Evolutionary conservation across 2,797 vertebrate genomes (phyloP).

Genomic region (Coilia nasus): DNA sequence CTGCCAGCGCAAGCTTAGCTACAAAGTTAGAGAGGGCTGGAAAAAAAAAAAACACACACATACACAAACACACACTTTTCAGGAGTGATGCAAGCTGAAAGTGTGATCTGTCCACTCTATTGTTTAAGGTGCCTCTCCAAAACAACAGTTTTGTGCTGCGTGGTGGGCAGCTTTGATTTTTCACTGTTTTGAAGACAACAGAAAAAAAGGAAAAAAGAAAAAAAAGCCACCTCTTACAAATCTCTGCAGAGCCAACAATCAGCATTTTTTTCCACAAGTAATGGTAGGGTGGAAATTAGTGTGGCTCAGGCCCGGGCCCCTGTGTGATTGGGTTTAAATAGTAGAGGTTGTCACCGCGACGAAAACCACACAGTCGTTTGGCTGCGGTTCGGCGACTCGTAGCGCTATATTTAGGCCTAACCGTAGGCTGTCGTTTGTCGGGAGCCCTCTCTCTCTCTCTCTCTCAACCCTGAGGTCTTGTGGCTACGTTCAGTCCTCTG

Average conservation of each 20-base stretch:
- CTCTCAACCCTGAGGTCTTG: constrained; percentile 36
- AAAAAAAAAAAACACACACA: background rate
- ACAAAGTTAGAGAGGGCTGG: constrained; percentile 44
- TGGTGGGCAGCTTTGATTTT: background rate
- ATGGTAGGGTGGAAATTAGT: constrained; percentile 22
- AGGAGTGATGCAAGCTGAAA: constrained; percentile 17
- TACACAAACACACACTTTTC: constrained; percentile 20
- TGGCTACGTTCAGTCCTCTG: background rate
- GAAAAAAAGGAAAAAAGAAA: background rate
- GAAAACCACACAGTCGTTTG: constrained; percentile 34
- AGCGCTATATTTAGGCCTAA: constrained; percentile 59
- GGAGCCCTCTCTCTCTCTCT: constrained; percentile 36
- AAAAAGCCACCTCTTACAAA: background rate
- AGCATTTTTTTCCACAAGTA: background rate
- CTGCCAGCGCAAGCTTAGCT: constrained; percentile 42
- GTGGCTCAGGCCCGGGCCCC: background rate
- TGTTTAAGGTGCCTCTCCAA: constrained; percentile 6
- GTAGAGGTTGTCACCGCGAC: constrained; percentile 14
- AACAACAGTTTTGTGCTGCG: background rate
- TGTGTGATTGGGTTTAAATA: constrained; percentile 25
- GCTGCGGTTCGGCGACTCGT: constrained; percentile 56
- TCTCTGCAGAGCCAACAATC: constrained; percentile 1
- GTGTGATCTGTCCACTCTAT: background rate
- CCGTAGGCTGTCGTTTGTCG: constrained; percentile 50
- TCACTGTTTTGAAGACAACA: background rate